A percentile compares a stretch with the other conserved stretches of the same genome.
phyloP scores from a whole-genome alignment of 2,797 vertebrate species.

The Helostoma temminkii region DNA sequence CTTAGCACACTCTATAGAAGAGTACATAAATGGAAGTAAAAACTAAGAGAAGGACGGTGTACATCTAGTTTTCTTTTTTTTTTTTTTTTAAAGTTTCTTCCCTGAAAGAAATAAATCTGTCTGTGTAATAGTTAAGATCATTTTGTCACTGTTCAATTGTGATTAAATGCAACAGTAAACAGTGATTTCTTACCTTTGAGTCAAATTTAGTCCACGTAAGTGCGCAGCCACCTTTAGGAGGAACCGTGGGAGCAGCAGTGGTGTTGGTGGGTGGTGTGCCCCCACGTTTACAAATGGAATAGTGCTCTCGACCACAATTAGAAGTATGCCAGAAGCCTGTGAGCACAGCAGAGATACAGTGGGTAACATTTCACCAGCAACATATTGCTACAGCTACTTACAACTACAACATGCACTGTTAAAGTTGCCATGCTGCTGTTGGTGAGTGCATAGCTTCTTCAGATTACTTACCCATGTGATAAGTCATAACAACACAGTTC shows the following conservation, averaged over 20 bases:
- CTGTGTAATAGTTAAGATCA: too few species aligned
- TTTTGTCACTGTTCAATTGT: too few species aligned
- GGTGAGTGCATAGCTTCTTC: not conserved
- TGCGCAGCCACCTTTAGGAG: conserved; percentile 71
- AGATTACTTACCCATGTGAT: conserved; percentile 70
- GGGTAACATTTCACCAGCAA: not conserved
- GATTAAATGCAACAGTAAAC: not conserved
- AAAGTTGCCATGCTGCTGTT: too few species aligned
- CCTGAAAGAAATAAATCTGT: too few species aligned
- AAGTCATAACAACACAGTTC: conserved; percentile 71
- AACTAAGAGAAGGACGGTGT: too few species aligned
- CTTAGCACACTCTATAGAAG: too few species aligned
- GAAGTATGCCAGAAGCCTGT: conserved; percentile 72
- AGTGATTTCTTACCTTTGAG: conserved; percentile 68
- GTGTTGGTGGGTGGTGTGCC: conserved; percentile 53
- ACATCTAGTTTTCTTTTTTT: too few species aligned
- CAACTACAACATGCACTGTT: too few species aligned
- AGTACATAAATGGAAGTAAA: too few species aligned
- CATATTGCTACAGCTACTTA: too few species aligned
- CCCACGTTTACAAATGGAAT: conserved; percentile 72
- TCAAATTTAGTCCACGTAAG: conserved; percentile 66
- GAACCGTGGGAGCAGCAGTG: conserved; percentile 61
- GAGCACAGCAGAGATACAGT: conserved; percentile 8
- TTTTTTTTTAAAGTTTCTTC: too few species aligned
- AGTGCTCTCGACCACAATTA: conserved; percentile 72